Percentiles rank a stretch among this genome's conserved stretches.
Conservation (phyloP, 2,113 vertebrate genomes). For the Scartelaos histophorus region DNA sequence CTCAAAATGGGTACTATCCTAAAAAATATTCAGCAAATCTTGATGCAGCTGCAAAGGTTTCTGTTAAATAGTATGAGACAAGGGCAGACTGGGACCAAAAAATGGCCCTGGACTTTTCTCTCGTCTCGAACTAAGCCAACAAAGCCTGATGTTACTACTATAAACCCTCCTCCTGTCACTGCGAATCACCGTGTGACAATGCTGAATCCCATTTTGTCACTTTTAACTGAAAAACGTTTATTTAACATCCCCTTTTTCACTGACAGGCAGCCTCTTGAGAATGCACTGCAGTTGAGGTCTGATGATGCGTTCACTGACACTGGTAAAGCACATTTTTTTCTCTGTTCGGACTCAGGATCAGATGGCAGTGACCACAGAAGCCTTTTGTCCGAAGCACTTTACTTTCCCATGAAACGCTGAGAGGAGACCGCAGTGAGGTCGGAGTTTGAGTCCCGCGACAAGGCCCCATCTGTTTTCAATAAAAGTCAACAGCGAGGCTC, state of each 20-base stretch:
- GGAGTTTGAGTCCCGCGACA: slow-evolving; percentile 38
- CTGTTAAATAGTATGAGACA: too few species aligned
- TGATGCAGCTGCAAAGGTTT: too few species aligned
- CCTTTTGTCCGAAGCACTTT: slow-evolving; percentile 64
- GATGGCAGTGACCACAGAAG: slow-evolving; percentile 64
- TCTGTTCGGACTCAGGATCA: slow-evolving; percentile 55
- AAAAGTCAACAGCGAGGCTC: background rate
- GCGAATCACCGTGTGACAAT: too few species aligned
- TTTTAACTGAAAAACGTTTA: too few species aligned
- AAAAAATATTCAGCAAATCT: too few species aligned
- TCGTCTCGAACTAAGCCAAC: too few species aligned
- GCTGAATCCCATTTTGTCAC: too few species aligned
- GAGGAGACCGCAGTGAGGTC: slow-evolving; percentile 27
- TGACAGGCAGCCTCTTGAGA: slow-evolving; percentile 32
- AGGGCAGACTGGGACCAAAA: too few species aligned
- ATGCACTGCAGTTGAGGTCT: slow-evolving; percentile 2
- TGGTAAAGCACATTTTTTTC: slow-evolving; percentile 4
- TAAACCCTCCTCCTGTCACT: background rate
- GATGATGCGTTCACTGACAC: slow-evolving; percentile 20
- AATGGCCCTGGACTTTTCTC: too few species aligned
- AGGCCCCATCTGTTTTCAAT: slow-evolving; percentile 56
- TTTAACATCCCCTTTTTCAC: background rate
- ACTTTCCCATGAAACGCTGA: slow-evolving; percentile 47
- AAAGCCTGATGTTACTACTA: background rate
- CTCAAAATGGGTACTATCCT: too few species aligned